Base-by-base conservation (phyloP, 2,888 invertebrate species). In the Oxytorus armatus region DNA sequence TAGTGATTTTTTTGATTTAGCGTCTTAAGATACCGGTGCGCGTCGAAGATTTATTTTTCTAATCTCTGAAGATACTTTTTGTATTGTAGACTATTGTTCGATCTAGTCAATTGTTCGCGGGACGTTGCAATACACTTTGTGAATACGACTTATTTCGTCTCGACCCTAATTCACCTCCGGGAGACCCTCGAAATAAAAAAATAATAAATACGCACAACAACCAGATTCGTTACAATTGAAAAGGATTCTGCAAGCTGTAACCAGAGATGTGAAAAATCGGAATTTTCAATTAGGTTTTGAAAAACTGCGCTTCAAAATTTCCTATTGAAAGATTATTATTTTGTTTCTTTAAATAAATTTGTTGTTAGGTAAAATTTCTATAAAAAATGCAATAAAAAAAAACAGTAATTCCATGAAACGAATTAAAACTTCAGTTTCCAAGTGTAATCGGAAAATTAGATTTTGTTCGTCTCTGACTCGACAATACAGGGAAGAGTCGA, bases 41-140 rank as follows among this genome's bases (percentile, higher is more conserved):
- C 42, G 65, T 77, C 77, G 66, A 53, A 51, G 76, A 66, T 55
- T 63, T 55, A 33, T 78, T 78, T 59, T 77, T 78, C 42, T 57
- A 69, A 77, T 77, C 68, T 57, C 44, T 74, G 81, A 70, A 18
- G 73, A 81, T 78, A 70, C 77, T 59, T 77, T 83, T 77, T 84
- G 69, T 68, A n/a, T 72, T 57, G 44, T 57, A 74, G 69, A 73
- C 73, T 77, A 80, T 77, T 73, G 87, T 86, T 86, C 85, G 84
- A 89, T 90, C 90, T 90, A 90, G 90, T 90, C 90, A 87, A 90
- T 86, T 86, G 86, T 87, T 86, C 86, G 82, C 85, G 86, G 88
- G 86, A 88, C 84, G 84, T 85, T 88, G 86, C 86, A 89, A 89
- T 89, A 88, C 84, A 89, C 77, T 84, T 84, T 85, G 81, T 77